phyloP scores from a whole-genome alignment of 1,140 invertebrate genomes.

The Drosophila nikananu region DNA sequence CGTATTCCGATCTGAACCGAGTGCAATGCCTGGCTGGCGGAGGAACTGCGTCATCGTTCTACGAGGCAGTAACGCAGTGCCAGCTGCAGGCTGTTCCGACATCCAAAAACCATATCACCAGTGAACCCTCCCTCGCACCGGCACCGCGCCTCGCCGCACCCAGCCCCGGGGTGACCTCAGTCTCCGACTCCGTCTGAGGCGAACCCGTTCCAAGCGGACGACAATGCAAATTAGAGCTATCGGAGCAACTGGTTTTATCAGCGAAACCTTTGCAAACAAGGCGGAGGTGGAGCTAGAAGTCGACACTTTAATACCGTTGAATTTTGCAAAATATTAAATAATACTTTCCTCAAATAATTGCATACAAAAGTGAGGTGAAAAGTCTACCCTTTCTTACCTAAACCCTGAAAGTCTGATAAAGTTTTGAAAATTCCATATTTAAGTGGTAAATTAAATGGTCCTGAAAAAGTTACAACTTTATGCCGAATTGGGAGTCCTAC shows the following conservation, averaged over 20 bases:
- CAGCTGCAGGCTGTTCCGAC: conserved; percentile 40
- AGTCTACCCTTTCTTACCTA: no score
- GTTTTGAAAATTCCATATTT: no score
- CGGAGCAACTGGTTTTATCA: conserved; percentile 70
- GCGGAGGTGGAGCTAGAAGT: not conserved
- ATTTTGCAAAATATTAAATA: not conserved
- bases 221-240: conserved; percentile 80
- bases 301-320: not conserved
- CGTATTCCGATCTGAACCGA: conserved; percentile 18
- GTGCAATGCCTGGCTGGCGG: conserved; percentile 34
- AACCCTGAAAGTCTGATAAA: no score
- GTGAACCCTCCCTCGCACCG: conserved; percentile 9
- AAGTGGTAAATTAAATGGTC: no score
- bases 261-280: conserved; percentile 54
- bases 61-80: conserved; percentile 8
- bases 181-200: conserved; percentile 32
- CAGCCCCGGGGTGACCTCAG: conserved; percentile 20
- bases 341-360: not conserved
- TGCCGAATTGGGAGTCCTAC: no score
- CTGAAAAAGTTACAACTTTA: no score
- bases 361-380: no score
- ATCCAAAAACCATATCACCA: not conserved
- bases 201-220: conserved; percentile 45
- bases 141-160: conserved; percentile 3
- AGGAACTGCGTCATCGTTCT: conserved; percentile 46